Evolutionary conservation across 1,140 invertebrate genomes (phyloP).

Genomic region (Drosophila nigrodunni): DNA sequence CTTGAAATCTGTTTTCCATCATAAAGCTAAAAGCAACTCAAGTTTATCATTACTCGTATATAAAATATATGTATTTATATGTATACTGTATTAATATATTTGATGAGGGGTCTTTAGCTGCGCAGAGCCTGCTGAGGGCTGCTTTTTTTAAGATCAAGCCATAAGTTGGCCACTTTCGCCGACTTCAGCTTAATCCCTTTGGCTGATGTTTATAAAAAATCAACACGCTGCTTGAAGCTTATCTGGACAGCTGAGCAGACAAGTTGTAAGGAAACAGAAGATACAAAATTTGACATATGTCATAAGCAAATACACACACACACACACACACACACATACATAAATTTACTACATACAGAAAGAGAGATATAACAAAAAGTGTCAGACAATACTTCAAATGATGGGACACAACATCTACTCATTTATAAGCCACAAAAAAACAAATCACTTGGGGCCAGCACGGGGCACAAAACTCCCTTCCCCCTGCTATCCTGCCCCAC

Average conservation of each 20-base stretch:
- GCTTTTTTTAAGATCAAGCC: constrained; percentile 21
- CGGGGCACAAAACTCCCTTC: constrained; percentile 5
- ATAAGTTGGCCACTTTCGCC: constrained; percentile 37
- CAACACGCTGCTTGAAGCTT: constrained; percentile 45
- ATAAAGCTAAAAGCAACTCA: not conserved
- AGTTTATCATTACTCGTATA: not conserved
- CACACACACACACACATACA: constrained; percentile 26
- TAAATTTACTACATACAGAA: not conserved
- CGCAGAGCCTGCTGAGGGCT: constrained; percentile 15
- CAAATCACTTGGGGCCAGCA: constrained; percentile 74
- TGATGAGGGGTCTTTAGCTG: not conserved
- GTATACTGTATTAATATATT: not conserved
- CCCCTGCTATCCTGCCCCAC: not conserved
- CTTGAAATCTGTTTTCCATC: constrained; percentile 25
- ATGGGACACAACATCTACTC: constrained; percentile 16
- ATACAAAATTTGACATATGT: constrained; percentile 77
- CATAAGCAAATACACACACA: constrained; percentile 68
- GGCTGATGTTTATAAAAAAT: constrained; percentile 35
- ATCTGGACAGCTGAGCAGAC: constrained; percentile 59
- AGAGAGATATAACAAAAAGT: not conserved
- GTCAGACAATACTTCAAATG: constrained; percentile 12
- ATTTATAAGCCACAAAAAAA: constrained; percentile 76
- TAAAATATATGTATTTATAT: not conserved
- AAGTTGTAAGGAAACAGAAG: constrained; percentile 25
- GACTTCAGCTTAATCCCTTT: constrained; percentile 55